phyloP scores from a whole-genome alignment of 2,888 invertebrate genomes.

The Trilocha varians region DNA sequence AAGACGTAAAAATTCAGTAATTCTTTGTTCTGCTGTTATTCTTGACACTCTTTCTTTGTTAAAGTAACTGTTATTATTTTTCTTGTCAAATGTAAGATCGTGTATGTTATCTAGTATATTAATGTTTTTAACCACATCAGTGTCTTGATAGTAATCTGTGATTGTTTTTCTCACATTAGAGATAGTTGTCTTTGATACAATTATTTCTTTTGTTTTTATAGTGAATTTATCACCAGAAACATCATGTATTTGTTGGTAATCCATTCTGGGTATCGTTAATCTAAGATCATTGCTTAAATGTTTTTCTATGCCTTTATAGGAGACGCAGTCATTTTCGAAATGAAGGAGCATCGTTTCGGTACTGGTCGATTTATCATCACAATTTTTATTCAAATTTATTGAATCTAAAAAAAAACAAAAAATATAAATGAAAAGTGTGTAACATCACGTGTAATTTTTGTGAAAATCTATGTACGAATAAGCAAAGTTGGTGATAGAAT shows the following conservation, averaged over 20 bases:
- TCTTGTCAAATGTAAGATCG: neutral
- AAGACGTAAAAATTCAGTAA: slow-evolving; percentile 33
- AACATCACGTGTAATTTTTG: no score
- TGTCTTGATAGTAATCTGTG: neutral
- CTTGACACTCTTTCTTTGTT: slow-evolving; percentile 9
- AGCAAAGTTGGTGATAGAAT: no score
- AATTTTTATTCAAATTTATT: no score
- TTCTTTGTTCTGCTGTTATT: slow-evolving; percentile 34
- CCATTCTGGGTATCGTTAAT: no score
- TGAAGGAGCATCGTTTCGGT: neutral
- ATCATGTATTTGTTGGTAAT: neutral
- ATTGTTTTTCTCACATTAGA: neutral
- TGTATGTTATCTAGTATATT: neutral
- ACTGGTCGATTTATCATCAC: neutral
- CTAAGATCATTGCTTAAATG: no score
- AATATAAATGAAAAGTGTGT: no score
- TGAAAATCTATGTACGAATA: no score
- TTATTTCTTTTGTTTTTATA: neutral
- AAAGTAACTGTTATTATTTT: neutral
- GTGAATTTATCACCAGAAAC: neutral
- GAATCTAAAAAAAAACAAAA: no score
- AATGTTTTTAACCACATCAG: neutral
- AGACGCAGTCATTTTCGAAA: neutral
- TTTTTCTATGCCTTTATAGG: neutral
- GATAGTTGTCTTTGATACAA: neutral